Base-by-base conservation (phyloP, 2,888 invertebrate species). In the Auanema freiburgensis region DNA sequence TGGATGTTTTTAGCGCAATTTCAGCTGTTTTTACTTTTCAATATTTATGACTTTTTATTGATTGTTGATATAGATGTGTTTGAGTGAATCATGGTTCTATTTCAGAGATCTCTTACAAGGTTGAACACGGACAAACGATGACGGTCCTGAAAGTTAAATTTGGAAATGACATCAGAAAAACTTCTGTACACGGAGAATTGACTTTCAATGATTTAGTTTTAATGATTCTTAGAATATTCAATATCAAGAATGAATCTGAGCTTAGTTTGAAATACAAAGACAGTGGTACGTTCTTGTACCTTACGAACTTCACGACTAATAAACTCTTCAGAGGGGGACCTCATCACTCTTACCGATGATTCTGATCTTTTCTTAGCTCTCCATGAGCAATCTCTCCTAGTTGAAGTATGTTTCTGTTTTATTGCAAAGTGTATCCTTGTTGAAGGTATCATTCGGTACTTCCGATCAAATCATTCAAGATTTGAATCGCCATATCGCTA, bases 201-300 rank as follows among this genome's bases (percentile, higher is more conserved):
- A 71, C 76, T 16, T 56, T 74, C 21, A 66, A 71, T 60, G 79
- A 78, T 65, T 60, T 79, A 42, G 55, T 68, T 23, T 62, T 74
- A 12, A 76, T 67, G 65, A 63, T 79, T 51, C 79, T 77, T 59
- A 51, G 72, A 56, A 65, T 77, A 25, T 79, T 77, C 62, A 57
- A 56, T 8, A 61, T 79, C 53, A 59, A 63, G 6, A 50, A 68
- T 23, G 63, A 59, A 18, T 59, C 61, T 11, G 63, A 66, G 18
- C 55, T 79, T 43, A 49, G 64, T 12, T 51, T 79, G 23, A 79
- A 77, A 58, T 79, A 79, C 66, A 68, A 66, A 41, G 79, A 79
- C 67, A 42, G 57, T 16, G 79, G 79, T 78, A 46, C 8, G 16
- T 57, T 54, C 40, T 56, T 59, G 18, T 57, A 49, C 42, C 33